Conservation (phyloP, 1,140 invertebrate species). For the Papilio polytes region DNA sequence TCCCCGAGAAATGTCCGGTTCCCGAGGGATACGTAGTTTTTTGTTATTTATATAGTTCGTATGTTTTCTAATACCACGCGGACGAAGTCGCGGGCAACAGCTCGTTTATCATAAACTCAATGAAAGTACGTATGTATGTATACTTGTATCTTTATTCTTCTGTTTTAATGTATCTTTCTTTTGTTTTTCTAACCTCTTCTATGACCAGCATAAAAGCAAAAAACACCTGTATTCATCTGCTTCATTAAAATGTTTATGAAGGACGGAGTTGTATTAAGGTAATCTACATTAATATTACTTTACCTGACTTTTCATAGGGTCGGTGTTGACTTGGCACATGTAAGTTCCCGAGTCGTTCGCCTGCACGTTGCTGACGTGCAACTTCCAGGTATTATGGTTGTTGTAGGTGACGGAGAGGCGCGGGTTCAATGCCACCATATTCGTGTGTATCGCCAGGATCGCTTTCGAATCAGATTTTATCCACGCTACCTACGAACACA, state of each 20-base stretch:
- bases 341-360: slow-evolving; percentile 94
- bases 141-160: too few species aligned
- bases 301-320: slow-evolving; percentile 94
- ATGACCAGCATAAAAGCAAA: background rate
- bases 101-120: too few species aligned
- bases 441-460: slow-evolving; percentile 94
- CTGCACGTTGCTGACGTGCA: slow-evolving; percentile 94
- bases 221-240: background rate
- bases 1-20: too few species aligned
- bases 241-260: background rate
- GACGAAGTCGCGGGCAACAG: too few species aligned
- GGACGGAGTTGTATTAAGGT: background rate
- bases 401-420: slow-evolving; percentile 94
- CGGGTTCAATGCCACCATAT: slow-evolving; percentile 94
- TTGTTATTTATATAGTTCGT: too few species aligned
- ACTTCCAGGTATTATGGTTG: slow-evolving; percentile 95
- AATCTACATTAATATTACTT: slow-evolving; percentile 45
- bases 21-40: too few species aligned
- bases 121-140: too few species aligned
- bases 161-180: too few species aligned
- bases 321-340: slow-evolving; percentile 95
- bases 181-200: background rate
- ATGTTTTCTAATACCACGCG: too few species aligned
- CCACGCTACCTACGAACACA: slow-evolving; percentile 91
- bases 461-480: slow-evolving; percentile 95